Conservation (phyloP, 2,797 vertebrate genomes). For the Toxotes lorentzi region DNA sequence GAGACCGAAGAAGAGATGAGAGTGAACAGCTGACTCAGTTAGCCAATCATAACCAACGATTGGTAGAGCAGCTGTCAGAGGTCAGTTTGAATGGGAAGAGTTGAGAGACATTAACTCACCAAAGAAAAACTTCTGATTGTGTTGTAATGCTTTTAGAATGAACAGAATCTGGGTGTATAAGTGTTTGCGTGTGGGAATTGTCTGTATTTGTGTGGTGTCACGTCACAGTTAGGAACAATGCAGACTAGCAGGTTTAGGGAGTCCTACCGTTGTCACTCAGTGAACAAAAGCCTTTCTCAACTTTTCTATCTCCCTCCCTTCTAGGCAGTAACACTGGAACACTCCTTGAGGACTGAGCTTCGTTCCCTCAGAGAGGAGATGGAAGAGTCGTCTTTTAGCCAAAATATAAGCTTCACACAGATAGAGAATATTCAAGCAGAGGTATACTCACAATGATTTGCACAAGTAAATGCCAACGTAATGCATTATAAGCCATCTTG, state of each 20-base stretch:
- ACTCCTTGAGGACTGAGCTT: slow-evolving; percentile 84
- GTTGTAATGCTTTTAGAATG: slow-evolving; percentile 16
- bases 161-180: not conserved
- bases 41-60: slow-evolving; percentile 86
- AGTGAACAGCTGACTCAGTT: slow-evolving; percentile 83
- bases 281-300: slow-evolving; percentile 32
- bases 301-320: slow-evolving; percentile 13
- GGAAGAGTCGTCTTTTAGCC: slow-evolving; percentile 85
- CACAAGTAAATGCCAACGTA: not conserved
- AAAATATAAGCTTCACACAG: slow-evolving; percentile 82
- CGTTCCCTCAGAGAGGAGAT: slow-evolving; percentile 84
- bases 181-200: slow-evolving; percentile 12
- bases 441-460: slow-evolving; percentile 64
- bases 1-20: slow-evolving; percentile 81
- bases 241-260: slow-evolving; percentile 71
- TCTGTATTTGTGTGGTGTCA: slow-evolving; percentile 20
- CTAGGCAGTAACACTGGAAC: slow-evolving; percentile 86
- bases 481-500: not conserved
- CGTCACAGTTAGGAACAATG: slow-evolving; percentile 66
- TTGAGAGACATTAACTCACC: not conserved
- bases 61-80: slow-evolving; percentile 88
- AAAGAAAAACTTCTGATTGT: slow-evolving; percentile 1
- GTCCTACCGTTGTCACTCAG: slow-evolving; percentile 18
- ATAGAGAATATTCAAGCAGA: slow-evolving; percentile 83
- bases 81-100: slow-evolving; percentile 61